Evolutionary conservation across 1,140 invertebrate species (phyloP).

Genomic region (Caerostris extrusa): DNA sequence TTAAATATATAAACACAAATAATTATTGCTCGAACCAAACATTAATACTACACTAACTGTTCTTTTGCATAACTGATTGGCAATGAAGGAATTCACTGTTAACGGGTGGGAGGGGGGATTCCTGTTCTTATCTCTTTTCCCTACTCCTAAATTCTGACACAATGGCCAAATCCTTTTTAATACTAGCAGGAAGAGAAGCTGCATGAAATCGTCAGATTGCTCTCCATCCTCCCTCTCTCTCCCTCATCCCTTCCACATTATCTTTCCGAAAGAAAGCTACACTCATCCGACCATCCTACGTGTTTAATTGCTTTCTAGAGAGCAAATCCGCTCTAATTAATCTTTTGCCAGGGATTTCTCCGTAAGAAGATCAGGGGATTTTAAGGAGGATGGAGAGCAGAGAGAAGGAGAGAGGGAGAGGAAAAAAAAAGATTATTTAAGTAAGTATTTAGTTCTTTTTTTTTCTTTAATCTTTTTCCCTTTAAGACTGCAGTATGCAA

Average conservation of each 20-base stretch:
- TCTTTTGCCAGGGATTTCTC: conserved; percentile 33
- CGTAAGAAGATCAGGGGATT: conserved; percentile 23
- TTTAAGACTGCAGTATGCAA: background rate
- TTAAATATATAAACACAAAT: too few relatives aligned
- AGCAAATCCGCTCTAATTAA: conserved; percentile 66
- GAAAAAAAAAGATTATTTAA: conserved; percentile 28
- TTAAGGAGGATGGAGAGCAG: background rate
- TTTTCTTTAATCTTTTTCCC: background rate
- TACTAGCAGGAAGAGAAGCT: background rate
- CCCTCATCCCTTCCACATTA: background rate
- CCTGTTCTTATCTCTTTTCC: background rate
- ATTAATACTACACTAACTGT: too few relatives aligned
- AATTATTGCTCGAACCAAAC: too few relatives aligned
- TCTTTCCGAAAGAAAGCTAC: background rate
- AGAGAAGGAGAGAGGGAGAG: background rate
- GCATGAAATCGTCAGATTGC: conserved; percentile 57
- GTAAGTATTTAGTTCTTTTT: conserved; percentile 31
- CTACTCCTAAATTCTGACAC: background rate
- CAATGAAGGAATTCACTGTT: background rate
- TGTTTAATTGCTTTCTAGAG: conserved; percentile 62
- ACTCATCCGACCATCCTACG: background rate
- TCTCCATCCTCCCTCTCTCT: background rate
- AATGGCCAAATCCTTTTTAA: conserved; percentile 43
- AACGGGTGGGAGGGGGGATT: too few relatives aligned
- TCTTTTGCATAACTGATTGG: too few relatives aligned